These are phyloP conservation scores for Machimus rusticus DNA, from an alignment of 2,888 invertebrate genomes.

Conservation along the genomic window DNA sequence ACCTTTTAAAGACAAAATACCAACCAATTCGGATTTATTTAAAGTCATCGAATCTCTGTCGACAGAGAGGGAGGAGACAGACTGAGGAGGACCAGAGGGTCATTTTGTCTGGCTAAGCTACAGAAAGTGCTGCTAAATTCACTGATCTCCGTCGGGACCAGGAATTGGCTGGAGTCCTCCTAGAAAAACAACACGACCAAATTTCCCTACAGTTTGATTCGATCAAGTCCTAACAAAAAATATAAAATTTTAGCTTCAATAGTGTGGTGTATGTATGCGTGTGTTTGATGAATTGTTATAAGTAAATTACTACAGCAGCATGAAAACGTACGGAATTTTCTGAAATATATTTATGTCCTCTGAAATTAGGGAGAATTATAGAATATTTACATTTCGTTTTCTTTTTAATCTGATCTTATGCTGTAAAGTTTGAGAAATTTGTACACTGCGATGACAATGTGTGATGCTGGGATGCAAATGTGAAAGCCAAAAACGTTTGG, in stretches of 20 bases:
- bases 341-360: neutral
- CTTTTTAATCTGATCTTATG: neutral
- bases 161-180: neutral
- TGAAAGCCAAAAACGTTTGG: conserved; percentile 20
- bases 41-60: neutral
- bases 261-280: neutral
- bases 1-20: neutral
- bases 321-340: neutral
- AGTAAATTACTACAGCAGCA: neutral
- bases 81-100: neutral
- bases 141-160: neutral
- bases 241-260: neutral
- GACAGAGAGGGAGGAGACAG: neutral
- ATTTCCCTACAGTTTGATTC: neutral
- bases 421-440: conserved; percentile 5
- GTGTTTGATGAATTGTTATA: neutral
- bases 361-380: neutral
- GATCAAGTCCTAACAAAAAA: neutral
- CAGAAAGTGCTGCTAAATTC: neutral
- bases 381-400: neutral
- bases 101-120: neutral
- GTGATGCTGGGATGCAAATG: conserved; percentile 34
- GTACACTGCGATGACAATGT: conserved; percentile 19
- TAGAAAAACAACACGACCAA: neutral
- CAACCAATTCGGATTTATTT: neutral